Percentiles rank a stretch among this genome's conserved stretches.
Evolutionary conservation across 2,113 vertebrate species (phyloP).

Genomic region (Rhinolophus sinicus): DNA sequence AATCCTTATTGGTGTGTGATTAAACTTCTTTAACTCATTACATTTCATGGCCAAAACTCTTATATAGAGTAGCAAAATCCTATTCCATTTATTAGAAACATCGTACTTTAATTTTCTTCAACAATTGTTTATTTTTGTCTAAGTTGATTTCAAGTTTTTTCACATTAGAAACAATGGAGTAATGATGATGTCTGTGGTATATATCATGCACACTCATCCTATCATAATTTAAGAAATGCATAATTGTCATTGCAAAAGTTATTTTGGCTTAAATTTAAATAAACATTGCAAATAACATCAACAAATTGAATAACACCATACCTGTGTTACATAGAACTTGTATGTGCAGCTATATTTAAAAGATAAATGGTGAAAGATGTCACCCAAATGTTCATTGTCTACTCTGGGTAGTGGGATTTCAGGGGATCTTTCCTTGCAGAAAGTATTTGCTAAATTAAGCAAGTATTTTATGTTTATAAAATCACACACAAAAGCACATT

Average conservation of each 20-base stretch:
- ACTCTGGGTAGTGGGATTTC: neutral
- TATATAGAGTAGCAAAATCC: too few relatives aligned
- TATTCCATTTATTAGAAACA: neutral
- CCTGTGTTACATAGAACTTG: neutral
- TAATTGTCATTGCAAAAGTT: neutral
- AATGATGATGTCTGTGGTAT: fast-evolving
- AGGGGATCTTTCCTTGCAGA: neutral
- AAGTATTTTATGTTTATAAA: neutral
- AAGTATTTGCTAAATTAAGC: neutral
- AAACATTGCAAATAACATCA: neutral
- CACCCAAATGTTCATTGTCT: neutral
- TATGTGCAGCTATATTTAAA: neutral
- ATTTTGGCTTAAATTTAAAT: neutral
- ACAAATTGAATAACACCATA: neutral
- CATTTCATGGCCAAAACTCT: neutral
- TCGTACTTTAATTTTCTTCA: neutral
- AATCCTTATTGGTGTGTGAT: neutral
- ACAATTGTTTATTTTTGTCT: neutral
- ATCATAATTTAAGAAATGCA: neutral
- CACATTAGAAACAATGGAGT: neutral
- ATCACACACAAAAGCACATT: neutral
- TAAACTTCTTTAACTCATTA: neutral
- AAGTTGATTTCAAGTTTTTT: neutral
- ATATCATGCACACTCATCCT: fast-evolving
- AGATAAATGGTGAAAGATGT: neutral